Evolutionary conservation across 2,113 vertebrate species (phyloP), one percentile per base, ranked within the genome.

Genomic region (Pollimyrus isidori): DNA sequence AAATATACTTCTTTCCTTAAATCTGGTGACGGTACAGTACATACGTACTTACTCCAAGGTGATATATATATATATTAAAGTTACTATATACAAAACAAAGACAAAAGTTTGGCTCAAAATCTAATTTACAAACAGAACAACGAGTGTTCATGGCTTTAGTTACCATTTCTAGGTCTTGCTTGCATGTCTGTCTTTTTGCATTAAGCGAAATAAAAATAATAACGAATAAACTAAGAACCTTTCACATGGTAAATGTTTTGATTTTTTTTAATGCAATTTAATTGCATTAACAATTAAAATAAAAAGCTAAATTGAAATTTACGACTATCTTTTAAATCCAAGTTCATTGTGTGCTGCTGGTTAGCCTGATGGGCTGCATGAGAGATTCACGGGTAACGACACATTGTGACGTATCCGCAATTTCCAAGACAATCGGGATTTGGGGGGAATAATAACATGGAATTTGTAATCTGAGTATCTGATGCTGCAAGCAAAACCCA

Each of bases 111-210:
- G 98, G 97, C 98, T 99, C 97, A 97, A 98, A 97, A 97, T 96
- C 97, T 96, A 96, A 97, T 97, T 96, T 97, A 98, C 96, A 98
- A 96, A 98, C 95, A 97, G 95, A 97, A 96, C 96, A 96, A 92
- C 94, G 97, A 97, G 97, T 97, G 97, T 98, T 97, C 98, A 99
- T 99, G 98, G 98, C 98, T 99, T 99, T 97, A 96, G 96, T 97
- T 97, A 94, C 95, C 87, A 90, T 96, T 96, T 97, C 96, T 97
- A 96, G 96, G 95, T 97, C 96, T 96, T 95, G 95, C 95, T 97
- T 96, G 97, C 95, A 97, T 96, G 95, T 96, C 94, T 96, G 95
- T 95, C 96, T 95, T 93, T 94, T 95, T 96, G 94, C 90, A 89
- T 93, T 92, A 97, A 97, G 96, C 95, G 96, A 97, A 96, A 95